phyloP scores from a whole-genome alignment of 2,797 vertebrate species.

The Sparus aurata region DNA sequence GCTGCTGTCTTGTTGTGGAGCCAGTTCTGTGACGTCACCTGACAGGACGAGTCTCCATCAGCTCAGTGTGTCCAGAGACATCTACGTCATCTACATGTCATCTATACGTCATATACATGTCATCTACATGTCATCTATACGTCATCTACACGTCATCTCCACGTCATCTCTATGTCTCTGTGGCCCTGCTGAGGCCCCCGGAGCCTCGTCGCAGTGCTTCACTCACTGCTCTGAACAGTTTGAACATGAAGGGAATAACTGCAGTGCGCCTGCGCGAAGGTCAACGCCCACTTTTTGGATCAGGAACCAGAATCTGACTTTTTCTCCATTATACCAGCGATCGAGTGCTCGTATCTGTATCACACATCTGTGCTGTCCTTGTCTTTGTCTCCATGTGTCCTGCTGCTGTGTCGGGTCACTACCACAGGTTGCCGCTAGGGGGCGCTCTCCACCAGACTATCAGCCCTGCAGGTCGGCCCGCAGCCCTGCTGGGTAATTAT shows the following conservation, averaged over 20 bases:
- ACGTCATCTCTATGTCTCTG: no score
- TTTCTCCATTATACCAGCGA: background rate
- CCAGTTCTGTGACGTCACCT: no score
- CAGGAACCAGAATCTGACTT: background rate
- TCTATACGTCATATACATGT: no score
- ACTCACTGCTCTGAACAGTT: no score
- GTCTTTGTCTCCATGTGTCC: background rate
- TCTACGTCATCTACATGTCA: no score
- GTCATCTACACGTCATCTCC: no score
- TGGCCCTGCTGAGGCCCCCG: no score
- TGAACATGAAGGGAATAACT: background rate
- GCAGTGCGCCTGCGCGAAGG: slow-evolving; percentile 41
- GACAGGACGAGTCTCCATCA: no score
- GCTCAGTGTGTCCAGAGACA: no score
- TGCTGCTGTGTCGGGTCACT: background rate
- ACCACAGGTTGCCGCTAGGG: slow-evolving; percentile 50
- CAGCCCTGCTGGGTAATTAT: slow-evolving; percentile 60
- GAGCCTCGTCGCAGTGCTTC: no score
- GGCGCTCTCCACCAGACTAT: slow-evolving; percentile 53
- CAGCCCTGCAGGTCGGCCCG: slow-evolving; percentile 15
- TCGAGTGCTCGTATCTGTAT: background rate
- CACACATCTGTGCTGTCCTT: accelerated
- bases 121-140: no score
- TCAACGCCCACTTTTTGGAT: slow-evolving; percentile 15
- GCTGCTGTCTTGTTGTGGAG: no score